These are phyloP conservation scores for Epinephelus moara DNA, from an alignment of 2,113 vertebrate species.

Conservation along the genomic window DNA sequence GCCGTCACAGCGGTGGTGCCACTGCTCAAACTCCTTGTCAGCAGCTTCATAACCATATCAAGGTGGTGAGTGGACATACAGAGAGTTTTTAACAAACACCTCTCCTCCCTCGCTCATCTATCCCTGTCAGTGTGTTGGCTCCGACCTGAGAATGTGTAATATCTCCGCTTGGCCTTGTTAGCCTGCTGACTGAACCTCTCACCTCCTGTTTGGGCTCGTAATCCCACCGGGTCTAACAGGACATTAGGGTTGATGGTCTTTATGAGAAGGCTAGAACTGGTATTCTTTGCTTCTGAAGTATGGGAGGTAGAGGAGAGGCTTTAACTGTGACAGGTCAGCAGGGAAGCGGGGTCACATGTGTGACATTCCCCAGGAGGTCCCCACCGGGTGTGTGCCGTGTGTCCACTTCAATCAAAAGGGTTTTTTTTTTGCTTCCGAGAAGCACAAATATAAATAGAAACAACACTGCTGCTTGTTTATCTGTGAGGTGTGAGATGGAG, in stretches of 20 bases:
- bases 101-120: background rate
- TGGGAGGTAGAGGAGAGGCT: background rate
- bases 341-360: conserved; percentile 54
- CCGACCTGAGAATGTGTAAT: conserved; percentile 1
- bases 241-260: background rate
- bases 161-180: conserved; percentile 33
- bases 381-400: background rate
- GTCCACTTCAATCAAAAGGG: conserved; percentile 35
- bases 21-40: conserved; percentile 11
- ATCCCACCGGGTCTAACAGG: conserved; percentile 4
- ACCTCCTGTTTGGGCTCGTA: conserved; percentile 8
- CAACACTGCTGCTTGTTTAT: background rate
- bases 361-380: conserved; percentile 64
- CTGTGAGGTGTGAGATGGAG: background rate
- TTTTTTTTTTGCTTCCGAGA: background rate
- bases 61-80: background rate
- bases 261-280: background rate
- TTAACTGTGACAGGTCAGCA: conserved; percentile 28
- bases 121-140: conserved; percentile 7
- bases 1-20: background rate
- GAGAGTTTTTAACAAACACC: background rate
- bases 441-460: conserved; percentile 25
- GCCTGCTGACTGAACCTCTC: conserved; percentile 15
- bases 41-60: background rate
- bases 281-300: conserved; percentile 29